phyloP scores from a whole-genome alignment of 2,797 vertebrate species.

The Diglossa cyanea region DNA sequence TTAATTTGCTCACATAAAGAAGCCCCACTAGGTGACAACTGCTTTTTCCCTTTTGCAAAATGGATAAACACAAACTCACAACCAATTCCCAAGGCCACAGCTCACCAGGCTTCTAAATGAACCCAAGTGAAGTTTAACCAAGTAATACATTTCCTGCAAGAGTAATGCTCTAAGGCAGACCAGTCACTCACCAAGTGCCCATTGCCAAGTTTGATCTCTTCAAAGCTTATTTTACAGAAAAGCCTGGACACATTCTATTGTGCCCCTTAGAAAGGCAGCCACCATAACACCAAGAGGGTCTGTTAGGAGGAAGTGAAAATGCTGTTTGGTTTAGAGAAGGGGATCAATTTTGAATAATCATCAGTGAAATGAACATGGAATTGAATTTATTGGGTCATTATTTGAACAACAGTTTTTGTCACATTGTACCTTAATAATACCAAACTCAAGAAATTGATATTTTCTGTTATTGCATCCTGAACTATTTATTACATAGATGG shows the following conservation, averaged over 20 bases:
- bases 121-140: not conserved
- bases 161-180: not conserved
- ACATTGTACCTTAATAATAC: fast-evolving
- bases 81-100: not conserved
- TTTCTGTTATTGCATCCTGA: not conserved
- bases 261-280: not conserved
- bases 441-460: not conserved
- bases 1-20: not conserved
- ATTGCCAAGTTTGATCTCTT: not conserved
- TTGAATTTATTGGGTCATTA: not conserved
- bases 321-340: not conserved
- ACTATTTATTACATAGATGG: not conserved
- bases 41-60: not conserved
- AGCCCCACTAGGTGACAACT: not conserved
- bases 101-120: not conserved
- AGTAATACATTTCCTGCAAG: not conserved
- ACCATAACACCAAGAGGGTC: not conserved
- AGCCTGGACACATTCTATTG: not conserved
- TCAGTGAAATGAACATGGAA: not conserved
- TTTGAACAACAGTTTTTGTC: not conserved
- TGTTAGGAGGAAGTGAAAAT: not conserved
- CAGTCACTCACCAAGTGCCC: not conserved
- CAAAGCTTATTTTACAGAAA: not conserved
- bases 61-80: not conserved
- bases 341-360: not conserved